phyloP scores from a whole-genome alignment of 2,888 invertebrate species.

The Rotaria socialis region DNA sequence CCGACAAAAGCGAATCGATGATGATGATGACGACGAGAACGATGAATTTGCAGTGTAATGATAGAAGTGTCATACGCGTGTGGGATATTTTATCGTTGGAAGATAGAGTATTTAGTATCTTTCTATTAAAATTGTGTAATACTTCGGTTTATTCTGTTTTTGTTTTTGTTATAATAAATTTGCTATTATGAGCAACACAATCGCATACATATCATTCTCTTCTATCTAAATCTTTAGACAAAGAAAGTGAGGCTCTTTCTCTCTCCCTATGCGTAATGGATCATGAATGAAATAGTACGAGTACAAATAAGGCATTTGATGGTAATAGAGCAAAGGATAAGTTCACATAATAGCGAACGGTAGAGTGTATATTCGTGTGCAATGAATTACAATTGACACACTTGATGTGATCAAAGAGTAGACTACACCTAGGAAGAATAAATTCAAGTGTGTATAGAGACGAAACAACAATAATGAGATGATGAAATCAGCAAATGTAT shows the following conservation, averaged over 20 bases:
- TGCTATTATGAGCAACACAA: not conserved
- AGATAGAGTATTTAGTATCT: too few relatives aligned
- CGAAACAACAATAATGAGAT: not conserved
- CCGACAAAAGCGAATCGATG: not conserved
- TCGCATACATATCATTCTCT: too few relatives aligned
- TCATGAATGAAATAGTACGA: not conserved
- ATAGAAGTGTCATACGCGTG: not conserved
- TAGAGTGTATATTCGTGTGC: not conserved
- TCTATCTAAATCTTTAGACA: not conserved
- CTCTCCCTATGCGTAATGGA: not conserved
- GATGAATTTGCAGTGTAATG: not conserved
- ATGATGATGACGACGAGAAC: not conserved
- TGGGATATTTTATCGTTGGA: too few relatives aligned
- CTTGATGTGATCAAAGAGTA: not conserved
- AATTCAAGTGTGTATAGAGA: not conserved
- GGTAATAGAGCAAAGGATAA: not conserved
- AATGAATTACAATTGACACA: not conserved
- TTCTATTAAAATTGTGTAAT: not conserved
- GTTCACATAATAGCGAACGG: not conserved
- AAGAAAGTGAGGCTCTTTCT: not conserved
- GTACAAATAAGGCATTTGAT: not conserved
- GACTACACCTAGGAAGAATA: not conserved
- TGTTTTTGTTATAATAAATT: not conserved
- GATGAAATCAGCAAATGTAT: not conserved
- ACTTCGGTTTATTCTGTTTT: not conserved